These are phyloP conservation scores for Paralvinella palmiformis DNA, from an alignment of 1,140 invertebrate genomes.

Conservation along the genomic window DNA sequence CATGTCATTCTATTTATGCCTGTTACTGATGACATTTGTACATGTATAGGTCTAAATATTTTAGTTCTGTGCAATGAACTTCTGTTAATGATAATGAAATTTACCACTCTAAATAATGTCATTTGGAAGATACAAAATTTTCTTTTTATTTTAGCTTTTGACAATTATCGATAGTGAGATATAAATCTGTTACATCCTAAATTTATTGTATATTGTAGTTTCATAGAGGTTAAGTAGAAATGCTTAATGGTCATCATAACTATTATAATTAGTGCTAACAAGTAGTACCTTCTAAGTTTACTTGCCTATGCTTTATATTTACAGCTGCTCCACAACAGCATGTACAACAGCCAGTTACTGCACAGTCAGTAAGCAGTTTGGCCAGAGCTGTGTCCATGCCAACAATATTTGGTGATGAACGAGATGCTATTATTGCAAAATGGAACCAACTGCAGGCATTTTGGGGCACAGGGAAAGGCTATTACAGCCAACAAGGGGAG, in stretches of 20 bases:
- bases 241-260: neutral
- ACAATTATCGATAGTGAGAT: neutral
- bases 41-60: too few relatives aligned
- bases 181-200: neutral
- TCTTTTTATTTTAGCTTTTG: neutral
- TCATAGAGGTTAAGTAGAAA: neutral
- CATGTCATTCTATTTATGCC: too few relatives aligned
- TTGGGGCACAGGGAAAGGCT: conserved; percentile 76
- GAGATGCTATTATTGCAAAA: conserved; percentile 81
- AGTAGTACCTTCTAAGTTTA: neutral
- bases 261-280: neutral
- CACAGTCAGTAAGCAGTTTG: conserved; percentile 56
- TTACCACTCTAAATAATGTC: too few relatives aligned
- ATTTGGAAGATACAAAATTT: too few relatives aligned
- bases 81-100: too few relatives aligned
- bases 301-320: neutral
- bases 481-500: conserved; percentile 46
- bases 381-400: conserved; percentile 69
- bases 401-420: conserved; percentile 83
- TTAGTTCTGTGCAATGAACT: too few relatives aligned
- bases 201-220: neutral
- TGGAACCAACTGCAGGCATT: conserved; percentile 91
- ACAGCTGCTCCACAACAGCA: neutral
- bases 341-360: neutral
- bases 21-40: too few relatives aligned